These are phyloP conservation scores for Cyrtodaria siliqua DNA, from an alignment of 2,888 invertebrate species.

Conservation along the genomic window DNA sequence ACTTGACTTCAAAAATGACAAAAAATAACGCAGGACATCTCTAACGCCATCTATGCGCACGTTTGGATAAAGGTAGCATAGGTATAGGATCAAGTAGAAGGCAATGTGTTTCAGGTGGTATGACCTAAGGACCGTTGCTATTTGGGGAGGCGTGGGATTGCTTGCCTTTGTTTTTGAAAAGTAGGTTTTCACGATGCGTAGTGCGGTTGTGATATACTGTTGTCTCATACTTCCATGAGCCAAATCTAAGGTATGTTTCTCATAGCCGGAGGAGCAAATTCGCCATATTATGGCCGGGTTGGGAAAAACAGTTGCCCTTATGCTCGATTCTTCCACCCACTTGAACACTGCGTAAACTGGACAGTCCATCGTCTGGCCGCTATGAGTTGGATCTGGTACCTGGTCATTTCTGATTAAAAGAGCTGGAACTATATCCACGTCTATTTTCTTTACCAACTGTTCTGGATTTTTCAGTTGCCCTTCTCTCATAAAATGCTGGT, in stretches of 20 bases:
- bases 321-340: background rate
- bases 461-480: too few relatives aligned
- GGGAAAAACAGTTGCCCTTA: too few relatives aligned
- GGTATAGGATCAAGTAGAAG: conserved; percentile 33
- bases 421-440: conserved; percentile 67
- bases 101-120: conserved; percentile 54
- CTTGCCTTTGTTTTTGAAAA: conserved; percentile 29
- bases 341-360: conserved; percentile 64
- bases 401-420: conserved; percentile 46
- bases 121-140: conserved; percentile 35
- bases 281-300: conserved; percentile 59
- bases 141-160: conserved; percentile 26
- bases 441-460: too few relatives aligned
- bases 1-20: conserved; percentile 17
- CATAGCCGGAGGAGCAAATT: conserved; percentile 61
- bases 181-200: conserved; percentile 64
- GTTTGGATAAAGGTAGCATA: conserved; percentile 13
- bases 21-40: conserved; percentile 23
- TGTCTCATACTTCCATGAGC: conserved; percentile 29
- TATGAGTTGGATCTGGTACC: conserved; percentile 26
- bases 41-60: conserved; percentile 15
- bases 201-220: conserved; percentile 61
- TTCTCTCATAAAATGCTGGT: too few relatives aligned
- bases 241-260: conserved; percentile 64
- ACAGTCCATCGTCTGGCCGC: conserved; percentile 36